These are phyloP conservation scores for Acleris holmiana DNA, from an alignment of 2,888 invertebrate species.

Conservation along the genomic window DNA sequence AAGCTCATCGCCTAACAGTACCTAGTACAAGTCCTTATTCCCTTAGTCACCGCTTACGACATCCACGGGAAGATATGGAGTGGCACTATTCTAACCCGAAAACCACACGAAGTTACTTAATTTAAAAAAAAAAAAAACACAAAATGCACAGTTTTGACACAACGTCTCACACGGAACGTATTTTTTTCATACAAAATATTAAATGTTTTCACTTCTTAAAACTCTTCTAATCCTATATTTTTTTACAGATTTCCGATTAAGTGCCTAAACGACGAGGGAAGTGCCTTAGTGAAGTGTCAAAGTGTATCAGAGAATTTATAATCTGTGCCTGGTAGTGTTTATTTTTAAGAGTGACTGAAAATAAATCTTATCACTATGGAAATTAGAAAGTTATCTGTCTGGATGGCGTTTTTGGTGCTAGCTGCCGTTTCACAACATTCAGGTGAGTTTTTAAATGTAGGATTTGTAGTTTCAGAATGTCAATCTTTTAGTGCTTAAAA, in stretches of 20 bases:
- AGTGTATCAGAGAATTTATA: conserved; percentile 48
- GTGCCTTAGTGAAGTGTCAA: conserved; percentile 75
- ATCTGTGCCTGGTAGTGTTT: conserved; percentile 53
- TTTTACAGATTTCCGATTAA: conserved; percentile 62
- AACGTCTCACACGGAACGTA: not conserved
- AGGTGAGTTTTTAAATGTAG: conserved; percentile 55
- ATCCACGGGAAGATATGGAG: too few relatives aligned
- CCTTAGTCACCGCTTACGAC: too few relatives aligned
- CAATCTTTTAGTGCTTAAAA: too few relatives aligned
- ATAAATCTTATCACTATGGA: conserved; percentile 59
- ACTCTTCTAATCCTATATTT: conserved; percentile 40
- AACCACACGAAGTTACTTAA: too few relatives aligned
- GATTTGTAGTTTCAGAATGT: too few relatives aligned
- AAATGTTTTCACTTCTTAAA: too few relatives aligned
- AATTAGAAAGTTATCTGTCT: conserved; percentile 60
- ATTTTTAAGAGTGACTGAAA: conserved; percentile 48
- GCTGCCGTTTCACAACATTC: conserved; percentile 64
- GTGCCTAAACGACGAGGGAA: conserved; percentile 65
- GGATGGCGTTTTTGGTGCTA: conserved; percentile 59
- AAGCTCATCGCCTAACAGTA: too few relatives aligned
- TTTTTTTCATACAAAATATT: too few relatives aligned
- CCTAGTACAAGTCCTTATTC: too few relatives aligned
- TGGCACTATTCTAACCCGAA: too few relatives aligned
- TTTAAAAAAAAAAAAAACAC: conserved; percentile 7
- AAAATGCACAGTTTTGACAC: conserved; percentile 26